Base-by-base conservation (phyloP, 2,113 vertebrate genomes). In the Loxodonta africana region DNA sequence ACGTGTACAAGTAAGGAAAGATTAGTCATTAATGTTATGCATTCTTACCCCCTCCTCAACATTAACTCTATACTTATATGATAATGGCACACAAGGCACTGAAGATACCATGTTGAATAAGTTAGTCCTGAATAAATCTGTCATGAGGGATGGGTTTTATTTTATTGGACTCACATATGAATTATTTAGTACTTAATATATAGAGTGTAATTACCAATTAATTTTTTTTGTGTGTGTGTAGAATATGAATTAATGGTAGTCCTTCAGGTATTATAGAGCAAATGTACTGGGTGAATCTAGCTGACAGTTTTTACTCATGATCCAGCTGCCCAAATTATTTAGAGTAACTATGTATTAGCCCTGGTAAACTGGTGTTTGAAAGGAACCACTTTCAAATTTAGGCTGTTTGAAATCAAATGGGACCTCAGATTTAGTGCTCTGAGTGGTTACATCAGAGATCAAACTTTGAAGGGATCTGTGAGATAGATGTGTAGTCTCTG, bases 131-230 rank as follows among this genome's bases (percentile, higher is more conserved):
- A 87, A 48, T 46, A 84, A 71, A 84, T 83, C 62, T 94, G 23
- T 77, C 21, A 8, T 62, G 2, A 46, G 46, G 28, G 28, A 63
- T 82, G 8, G 5, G 46, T 25, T 67, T 41, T 67, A 69, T 91
- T 51, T 65, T 84, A 77, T 95, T 95, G 74, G 20, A 11, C 21
- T 3, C 20, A 17, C 5, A 76, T 85, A 41, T 30, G 11, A 51
- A 85, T 91, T 81, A 88, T 67, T 91, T 78, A 76, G n/a, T 26
- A 71, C 26, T 85, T 62, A 88, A 65, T 85, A 51, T 93, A 20
- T 9, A 46, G 17, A 90, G 8, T 81, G 10, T 67, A 78, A 93
- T 33, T 71, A 0, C 28, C 4, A 87, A 67, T 0, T 67, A 33
- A 60, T 12, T 46, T 74, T 73, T 83, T 83, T 69, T 73, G 8